A percentile compares a stretch with the other conserved stretches of the same genome.
Evolutionary conservation across 64 coral and sea anemone genomes (phyloP).

Genomic region (Platygyra sinensis): DNA sequence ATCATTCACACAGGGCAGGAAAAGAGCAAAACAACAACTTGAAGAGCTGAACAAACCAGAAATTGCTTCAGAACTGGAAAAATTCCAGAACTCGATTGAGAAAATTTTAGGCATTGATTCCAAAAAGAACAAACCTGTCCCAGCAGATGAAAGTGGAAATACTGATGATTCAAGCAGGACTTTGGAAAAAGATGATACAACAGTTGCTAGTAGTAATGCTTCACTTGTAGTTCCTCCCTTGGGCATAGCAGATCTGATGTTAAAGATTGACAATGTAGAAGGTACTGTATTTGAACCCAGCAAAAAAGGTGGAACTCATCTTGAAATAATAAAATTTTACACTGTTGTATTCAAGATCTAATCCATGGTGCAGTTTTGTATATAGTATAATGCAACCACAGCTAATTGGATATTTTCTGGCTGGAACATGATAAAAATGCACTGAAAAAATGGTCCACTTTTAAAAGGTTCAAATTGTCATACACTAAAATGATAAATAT

Average conservation of each 20-base stretch:
- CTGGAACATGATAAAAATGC: no score
- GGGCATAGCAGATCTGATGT: background rate
- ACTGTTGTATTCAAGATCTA: no score
- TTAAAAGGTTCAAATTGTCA: no score
- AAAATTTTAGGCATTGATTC: constrained; percentile 73
- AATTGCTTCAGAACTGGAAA: constrained; percentile 70
- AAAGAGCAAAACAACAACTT: constrained; percentile 86
- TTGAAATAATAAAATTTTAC: no score
- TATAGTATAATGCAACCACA: no score
- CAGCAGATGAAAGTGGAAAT: background rate
- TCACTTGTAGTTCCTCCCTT: constrained; percentile 1
- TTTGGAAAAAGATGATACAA: background rate
- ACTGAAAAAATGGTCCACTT: no score
- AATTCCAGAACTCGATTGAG: constrained; percentile 75
- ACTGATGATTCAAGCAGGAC: background rate
- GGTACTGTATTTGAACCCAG: background rate
- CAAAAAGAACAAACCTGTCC: background rate
- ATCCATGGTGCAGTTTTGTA: no score
- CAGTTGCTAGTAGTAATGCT: background rate
- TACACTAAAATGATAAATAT: no score
- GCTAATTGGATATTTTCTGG: no score
- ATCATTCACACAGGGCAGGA: constrained; percentile 87
- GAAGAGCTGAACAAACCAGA: constrained; percentile 90
- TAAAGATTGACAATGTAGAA: background rate
- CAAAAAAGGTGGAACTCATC: no score